Conservation (phyloP, 2,888 invertebrate genomes). For the Chymomyza fuscimana region DNA sequence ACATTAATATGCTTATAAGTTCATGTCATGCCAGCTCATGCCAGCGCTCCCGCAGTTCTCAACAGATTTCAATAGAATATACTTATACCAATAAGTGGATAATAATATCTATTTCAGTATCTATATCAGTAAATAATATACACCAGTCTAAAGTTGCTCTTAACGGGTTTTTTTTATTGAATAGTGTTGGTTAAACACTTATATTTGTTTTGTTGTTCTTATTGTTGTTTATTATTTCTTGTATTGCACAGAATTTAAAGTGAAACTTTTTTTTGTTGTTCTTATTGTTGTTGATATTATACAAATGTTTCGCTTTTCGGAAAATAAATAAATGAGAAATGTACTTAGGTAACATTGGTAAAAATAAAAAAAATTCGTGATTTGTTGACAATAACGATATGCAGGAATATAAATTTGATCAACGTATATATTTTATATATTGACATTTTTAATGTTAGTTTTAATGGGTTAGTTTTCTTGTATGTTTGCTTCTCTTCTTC, state of each 20-base stretch:
- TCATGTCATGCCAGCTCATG: no score
- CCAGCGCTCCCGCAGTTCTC: no score
- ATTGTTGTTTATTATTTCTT: conserved; percentile 44
- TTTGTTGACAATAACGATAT: conserved; percentile 60
- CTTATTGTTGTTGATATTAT: conserved; percentile 22
- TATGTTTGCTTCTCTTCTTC: conserved; percentile 7
- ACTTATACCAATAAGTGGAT: no score
- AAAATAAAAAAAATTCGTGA: conserved; percentile 23
- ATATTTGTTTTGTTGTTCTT: conserved; percentile 27
- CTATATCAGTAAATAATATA: no score
- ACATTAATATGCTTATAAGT: no score
- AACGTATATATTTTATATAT: conserved; percentile 48
- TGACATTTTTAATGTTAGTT: conserved; percentile 16
- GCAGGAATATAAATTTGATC: conserved; percentile 58
- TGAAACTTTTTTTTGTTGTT: conserved; percentile 44
- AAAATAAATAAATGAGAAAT: conserved; percentile 24
- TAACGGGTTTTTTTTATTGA: conserved; percentile 59
- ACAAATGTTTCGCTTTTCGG: conserved; percentile 7
- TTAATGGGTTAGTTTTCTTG: conserved; percentile 8
- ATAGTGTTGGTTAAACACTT: conserved; percentile 56
- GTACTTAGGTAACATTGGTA: conserved; percentile 31
- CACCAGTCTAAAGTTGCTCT: conserved; percentile 34
- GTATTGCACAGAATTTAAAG: conserved; percentile 42
- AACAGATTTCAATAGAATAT: no score
- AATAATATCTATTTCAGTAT: no score